Base-by-base conservation (phyloP, 2,113 vertebrate species). In the Proterorhinus semilunaris region DNA sequence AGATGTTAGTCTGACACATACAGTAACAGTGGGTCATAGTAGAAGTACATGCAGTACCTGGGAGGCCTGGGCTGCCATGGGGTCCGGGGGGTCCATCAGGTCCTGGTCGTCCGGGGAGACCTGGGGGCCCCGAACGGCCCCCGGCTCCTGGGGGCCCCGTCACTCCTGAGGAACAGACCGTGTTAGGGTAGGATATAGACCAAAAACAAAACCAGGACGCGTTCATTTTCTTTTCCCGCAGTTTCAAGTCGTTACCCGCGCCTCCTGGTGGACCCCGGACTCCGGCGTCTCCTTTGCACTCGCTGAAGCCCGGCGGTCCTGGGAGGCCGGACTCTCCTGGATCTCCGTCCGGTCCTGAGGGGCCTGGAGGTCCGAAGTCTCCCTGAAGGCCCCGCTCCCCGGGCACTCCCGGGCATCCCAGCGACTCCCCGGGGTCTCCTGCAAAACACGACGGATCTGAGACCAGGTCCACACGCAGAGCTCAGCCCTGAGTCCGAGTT, bases 241-340 rank as follows among this genome's bases (percentile, higher is more conserved):
- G 48, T 7, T 49, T 9, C 3, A 10, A 49, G 48, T 49, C 7
- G 8, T 53, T 78, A 90, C 90, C 90, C 80, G 17, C 0, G 47
- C 27, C 17, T 68, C 91, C 92, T 0, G 3, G 67, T 8, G 2
- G 21, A 55, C 91, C 92, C 1, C 0, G 12, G 0, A 45, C 0
- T 4, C 88, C 90, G n/a, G 8, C 66, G 48, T 79, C 80, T 53
- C 92, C 92, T 62, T 71, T 80, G n/a, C 57, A 84, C 8, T 91
- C 92, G 51, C 43, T 71, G 50, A 48, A 71, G n/a, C 92, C 92
- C 9, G 68, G 66, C 17, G 5, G 1, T 0, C 92, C 92, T 7
- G 0, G 21, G 6, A 15, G 51, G 43, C 91, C 91, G 0, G 0
- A 0, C 11, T 53, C 21, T 50, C 91, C 92, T 15, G 13, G 42